A percentile compares a stretch with the other conserved stretches of the same genome.
phyloP scores from a whole-genome alignment of 2,113 vertebrate species.

The Anas platyrhynchos region DNA sequence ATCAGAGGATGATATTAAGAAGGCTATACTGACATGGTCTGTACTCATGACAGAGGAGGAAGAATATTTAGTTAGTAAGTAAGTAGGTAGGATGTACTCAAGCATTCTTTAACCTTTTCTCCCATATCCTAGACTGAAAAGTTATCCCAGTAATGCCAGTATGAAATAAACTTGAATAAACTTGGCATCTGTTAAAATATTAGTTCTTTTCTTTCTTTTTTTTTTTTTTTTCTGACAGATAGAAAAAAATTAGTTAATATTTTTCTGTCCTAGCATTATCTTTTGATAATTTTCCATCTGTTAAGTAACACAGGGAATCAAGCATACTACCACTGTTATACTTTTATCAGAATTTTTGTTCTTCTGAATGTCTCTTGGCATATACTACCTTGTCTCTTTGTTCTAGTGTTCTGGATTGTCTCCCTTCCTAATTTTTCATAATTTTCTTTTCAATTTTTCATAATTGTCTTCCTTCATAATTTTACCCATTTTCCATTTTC shows the following conservation, averaged over 20 bases:
- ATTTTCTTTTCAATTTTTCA: too few species aligned
- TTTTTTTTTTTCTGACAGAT: not conserved
- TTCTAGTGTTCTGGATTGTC: not conserved
- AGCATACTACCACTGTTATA: not conserved
- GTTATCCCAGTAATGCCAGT: not conserved
- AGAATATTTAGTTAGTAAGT: not conserved
- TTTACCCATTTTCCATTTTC: not conserved
- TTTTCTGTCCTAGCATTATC: not conserved
- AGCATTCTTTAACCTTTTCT: not conserved
- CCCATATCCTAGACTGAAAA: not conserved
- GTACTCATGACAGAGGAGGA: not conserved
- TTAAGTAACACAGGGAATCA: not conserved
- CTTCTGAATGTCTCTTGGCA: not conserved
- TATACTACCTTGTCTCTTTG: not conserved
- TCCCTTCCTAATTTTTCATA: not conserved
- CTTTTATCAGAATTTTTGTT: not conserved
- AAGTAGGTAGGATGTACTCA: not conserved
- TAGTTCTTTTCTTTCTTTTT: not conserved
- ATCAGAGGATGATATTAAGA: not conserved
- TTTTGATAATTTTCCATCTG: not conserved
- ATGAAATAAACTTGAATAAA: not conserved
- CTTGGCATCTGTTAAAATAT: not conserved
- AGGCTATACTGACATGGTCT: not conserved
- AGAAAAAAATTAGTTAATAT: not conserved
- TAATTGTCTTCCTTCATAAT: not conserved